Percentiles rank a stretch among this genome's conserved stretches.
phyloP scores from a whole-genome alignment of 2,797 vertebrate genomes.

The Harpagifer antarcticus region DNA sequence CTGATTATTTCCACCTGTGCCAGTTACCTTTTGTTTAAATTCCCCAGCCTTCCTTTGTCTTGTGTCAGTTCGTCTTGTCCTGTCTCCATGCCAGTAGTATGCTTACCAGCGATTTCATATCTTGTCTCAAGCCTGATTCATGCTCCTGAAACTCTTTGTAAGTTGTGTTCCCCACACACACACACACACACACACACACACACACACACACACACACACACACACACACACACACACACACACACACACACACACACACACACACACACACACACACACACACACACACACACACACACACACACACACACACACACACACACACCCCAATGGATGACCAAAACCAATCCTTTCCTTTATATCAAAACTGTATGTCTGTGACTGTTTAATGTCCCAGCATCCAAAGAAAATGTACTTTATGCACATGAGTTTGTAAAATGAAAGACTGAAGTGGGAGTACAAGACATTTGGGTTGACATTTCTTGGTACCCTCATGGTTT shows the following conservation, averaged over 20 bases:
- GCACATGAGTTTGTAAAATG: conserved; percentile 20
- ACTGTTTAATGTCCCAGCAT: conserved; percentile 25
- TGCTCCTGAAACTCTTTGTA: too few species aligned
- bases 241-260: neutral
- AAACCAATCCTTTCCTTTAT: conserved; percentile 43
- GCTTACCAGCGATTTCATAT: too few species aligned
- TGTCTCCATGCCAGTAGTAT: too few species aligned
- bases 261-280: conserved; percentile 1
- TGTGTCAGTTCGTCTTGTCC: too few species aligned
- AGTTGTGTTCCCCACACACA: too few species aligned
- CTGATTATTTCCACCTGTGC: too few species aligned
- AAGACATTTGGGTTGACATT: conserved; percentile 13
- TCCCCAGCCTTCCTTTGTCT: too few species aligned
- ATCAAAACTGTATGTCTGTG: conserved; percentile 23
- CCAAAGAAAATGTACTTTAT: conserved; percentile 13
- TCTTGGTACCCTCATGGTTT: conserved; percentile 30
- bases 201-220: neutral
- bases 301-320: too few species aligned
- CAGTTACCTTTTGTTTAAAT: too few species aligned
- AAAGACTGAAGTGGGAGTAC: conserved; percentile 26
- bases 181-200: too few species aligned
- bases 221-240: neutral
- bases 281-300: neutral
- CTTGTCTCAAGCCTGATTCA: too few species aligned
- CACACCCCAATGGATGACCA: conserved; percentile 8